These are phyloP conservation scores for Mystacides longicornis DNA, from an alignment of 2,888 invertebrate genomes.

Conservation along the genomic window DNA sequence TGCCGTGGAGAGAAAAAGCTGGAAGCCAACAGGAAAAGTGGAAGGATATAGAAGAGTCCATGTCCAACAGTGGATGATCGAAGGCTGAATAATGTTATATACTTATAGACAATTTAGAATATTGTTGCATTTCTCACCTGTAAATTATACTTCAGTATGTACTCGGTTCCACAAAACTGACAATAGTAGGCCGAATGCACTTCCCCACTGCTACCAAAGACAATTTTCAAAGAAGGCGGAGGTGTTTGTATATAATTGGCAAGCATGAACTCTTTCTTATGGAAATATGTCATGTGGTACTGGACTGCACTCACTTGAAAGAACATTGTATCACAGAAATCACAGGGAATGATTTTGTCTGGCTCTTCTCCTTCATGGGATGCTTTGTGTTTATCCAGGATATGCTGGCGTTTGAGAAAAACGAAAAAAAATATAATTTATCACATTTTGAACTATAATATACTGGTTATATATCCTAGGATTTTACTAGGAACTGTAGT, in stretches of 20 bases:
- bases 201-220: slow-evolving; percentile 43
- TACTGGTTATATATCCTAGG: not conserved
- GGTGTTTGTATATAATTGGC: slow-evolving; percentile 28
- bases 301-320: slow-evolving; percentile 48
- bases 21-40: too few species aligned
- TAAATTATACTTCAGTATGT: slow-evolving; percentile 58
- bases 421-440: slow-evolving; percentile 14
- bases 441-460: not conserved
- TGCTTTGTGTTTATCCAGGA: slow-evolving; percentile 48
- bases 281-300: slow-evolving; percentile 50
- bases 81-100: not conserved
- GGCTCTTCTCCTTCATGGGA: slow-evolving; percentile 37
- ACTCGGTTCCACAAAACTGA: slow-evolving; percentile 58
- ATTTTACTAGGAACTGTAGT: not conserved
- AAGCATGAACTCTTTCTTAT: slow-evolving; percentile 34
- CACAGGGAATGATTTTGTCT: slow-evolving; percentile 40
- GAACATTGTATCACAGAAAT: slow-evolving; percentile 51
- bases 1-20: too few species aligned
- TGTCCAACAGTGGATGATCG: too few species aligned
- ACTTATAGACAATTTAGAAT: not conserved
- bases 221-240: slow-evolving; percentile 47
- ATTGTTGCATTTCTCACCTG: slow-evolving; percentile 38
- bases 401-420: too few species aligned
- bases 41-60: too few species aligned
- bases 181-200: slow-evolving; percentile 47